Conservation (phyloP, 1,140 invertebrate species). For the Calosoma granatense region DNA sequence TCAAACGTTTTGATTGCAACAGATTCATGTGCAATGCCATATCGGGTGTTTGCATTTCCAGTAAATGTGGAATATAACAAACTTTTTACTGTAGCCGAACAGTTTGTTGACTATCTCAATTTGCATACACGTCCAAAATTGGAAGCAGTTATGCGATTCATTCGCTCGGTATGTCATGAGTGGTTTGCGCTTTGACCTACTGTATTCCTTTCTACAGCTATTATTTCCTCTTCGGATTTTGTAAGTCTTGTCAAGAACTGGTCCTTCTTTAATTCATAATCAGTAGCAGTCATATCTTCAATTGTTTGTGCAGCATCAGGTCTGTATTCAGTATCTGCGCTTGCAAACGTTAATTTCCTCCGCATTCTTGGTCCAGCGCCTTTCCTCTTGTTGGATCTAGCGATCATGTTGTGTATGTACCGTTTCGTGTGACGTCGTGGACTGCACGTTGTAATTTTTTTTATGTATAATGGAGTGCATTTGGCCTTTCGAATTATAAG, state of each 20-base stretch:
- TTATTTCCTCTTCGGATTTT: not conserved
- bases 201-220: not conserved
- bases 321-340: not conserved
- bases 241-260: not conserved
- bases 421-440: not conserved
- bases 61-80: constrained; percentile 1
- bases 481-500: constrained; percentile 17
- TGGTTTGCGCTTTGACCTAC: not conserved
- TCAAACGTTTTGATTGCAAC: not conserved
- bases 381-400: constrained; percentile 12
- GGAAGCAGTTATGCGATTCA: not conserved
- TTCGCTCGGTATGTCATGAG: not conserved
- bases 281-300: not conserved
- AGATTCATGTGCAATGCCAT: not conserved
- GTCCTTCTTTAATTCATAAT: not conserved
- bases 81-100: not conserved
- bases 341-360: not conserved
- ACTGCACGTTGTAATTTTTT: not conserved
- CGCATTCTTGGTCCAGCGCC: not conserved
- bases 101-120: not conserved
- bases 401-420: too few relatives aligned
- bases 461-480: not conserved
- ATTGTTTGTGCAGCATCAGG: not conserved
- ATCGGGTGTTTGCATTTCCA: not conserved
- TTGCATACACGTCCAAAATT: not conserved